Base-by-base conservation (phyloP, 1,140 invertebrate species). In the Proctacanthus coquilletti region DNA sequence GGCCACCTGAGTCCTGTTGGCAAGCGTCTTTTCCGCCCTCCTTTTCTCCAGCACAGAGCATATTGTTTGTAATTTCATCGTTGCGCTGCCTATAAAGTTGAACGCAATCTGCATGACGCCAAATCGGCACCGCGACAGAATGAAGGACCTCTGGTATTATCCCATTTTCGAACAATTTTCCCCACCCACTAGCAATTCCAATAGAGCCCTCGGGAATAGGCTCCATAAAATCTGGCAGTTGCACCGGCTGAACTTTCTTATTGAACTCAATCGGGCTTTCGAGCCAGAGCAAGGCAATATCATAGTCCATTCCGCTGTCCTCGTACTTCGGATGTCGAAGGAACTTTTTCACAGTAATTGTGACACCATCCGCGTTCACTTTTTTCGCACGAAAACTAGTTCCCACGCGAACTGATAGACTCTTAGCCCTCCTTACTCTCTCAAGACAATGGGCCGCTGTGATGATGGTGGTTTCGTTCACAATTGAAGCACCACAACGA, bases 11-110 rank as follows among this genome's bases (percentile, higher is more conserved):
- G 43, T 63, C 61, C 18, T 60, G 60, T 52, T 56, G 38, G 36
- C 38, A 39, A 5, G 38, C 30, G 18, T 39, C 38, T 34, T 23
- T n/a, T 17, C 38, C 38, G 25, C 38, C 38, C 6, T 3, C n/a
- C 21, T 11, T 4, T 48, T 71, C 74, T 15, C 38, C 38, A 21
- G 38, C 38, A 18, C 38, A 39, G 4, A 39, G n/a, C 38, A 39
- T 39, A 13, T 36, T 21, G 5, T 80, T 74, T 0, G 80, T 82
- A 39, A 86, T 80, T 34, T 69, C 68, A 4, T 64, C 62, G 13
- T 27, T 27, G 8, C 13, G 8, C 8, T 27, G 8, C 8, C 23
- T 13, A 27, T 27, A 27, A 27, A 13, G 8, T 27, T 27, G 8
- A 27, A 13, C 23, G 13, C 23, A 27, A 27, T 27, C 23, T 27